A percentile compares a stretch with the other conserved stretches of the same genome.
These are phyloP conservation scores for Chaenodraco wilsoni DNA, from an alignment of 2,797 vertebrate genomes.

Conservation along the genomic window DNA sequence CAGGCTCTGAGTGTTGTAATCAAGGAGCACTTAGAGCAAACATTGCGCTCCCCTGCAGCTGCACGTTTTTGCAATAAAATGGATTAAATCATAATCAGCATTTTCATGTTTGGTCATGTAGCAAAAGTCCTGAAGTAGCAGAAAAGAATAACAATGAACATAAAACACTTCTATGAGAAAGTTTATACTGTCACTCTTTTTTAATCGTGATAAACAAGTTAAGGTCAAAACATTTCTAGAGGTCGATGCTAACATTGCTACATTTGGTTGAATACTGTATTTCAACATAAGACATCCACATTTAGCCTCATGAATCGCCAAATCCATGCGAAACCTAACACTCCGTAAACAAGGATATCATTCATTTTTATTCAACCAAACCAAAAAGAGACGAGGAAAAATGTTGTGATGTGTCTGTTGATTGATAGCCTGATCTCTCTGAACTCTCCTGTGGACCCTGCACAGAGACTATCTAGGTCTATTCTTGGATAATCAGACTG, in stretches of 20 bases:
- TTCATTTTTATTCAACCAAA: neutral
- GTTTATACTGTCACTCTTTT: neutral
- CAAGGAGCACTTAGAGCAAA: neutral
- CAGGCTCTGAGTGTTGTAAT: conserved; percentile 11
- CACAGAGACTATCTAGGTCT: conserved; percentile 8
- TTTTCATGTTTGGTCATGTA: neutral
- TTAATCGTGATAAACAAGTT: neutral
- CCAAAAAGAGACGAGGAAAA: neutral
- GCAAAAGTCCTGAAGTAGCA: neutral
- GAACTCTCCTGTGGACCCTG: conserved; percentile 1
- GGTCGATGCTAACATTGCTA: neutral
- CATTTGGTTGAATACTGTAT: neutral
- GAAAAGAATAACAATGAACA: neutral
- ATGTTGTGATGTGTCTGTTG: neutral
- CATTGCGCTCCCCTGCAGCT: neutral
- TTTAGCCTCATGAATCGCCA: neutral
- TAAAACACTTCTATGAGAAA: neutral
- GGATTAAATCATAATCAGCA: neutral
- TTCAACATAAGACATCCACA: neutral
- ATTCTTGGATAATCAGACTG: conserved; percentile 23
- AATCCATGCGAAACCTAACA: neutral
- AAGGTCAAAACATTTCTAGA: neutral
- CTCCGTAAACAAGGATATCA: neutral
- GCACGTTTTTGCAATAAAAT: neutral
- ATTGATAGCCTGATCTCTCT: neutral